Evolutionary conservation across 1,140 invertebrate species (phyloP).

Genomic region (Drosophila bocki): DNA sequence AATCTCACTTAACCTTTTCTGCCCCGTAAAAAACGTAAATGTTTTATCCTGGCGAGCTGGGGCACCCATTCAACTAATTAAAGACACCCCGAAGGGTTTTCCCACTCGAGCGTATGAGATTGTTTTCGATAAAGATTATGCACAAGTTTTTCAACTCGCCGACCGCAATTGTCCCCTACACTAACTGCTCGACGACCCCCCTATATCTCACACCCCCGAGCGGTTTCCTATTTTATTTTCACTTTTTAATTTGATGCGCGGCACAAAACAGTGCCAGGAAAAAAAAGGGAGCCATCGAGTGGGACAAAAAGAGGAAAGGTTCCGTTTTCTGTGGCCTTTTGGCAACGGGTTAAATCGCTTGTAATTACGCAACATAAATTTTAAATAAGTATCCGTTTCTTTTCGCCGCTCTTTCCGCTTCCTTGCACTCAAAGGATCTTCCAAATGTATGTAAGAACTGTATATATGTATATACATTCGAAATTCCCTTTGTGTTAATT

Average conservation of each 20-base stretch:
- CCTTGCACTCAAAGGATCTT: slow-evolving; percentile 57
- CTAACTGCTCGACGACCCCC: neutral
- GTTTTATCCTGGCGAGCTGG: slow-evolving; percentile 1
- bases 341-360: slow-evolving; percentile 78
- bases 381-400: slow-evolving; percentile 84
- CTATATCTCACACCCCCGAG: slow-evolving; percentile 12
- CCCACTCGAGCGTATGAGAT: slow-evolving; percentile 44
- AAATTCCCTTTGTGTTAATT: slow-evolving; percentile 77
- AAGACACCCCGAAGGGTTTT: slow-evolving; percentile 36
- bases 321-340: slow-evolving; percentile 42
- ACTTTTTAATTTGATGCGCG: slow-evolving; percentile 69
- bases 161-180: slow-evolving; percentile 31
- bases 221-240: slow-evolving; percentile 62
- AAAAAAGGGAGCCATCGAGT: slow-evolving; percentile 8
- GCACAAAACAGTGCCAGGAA: slow-evolving; percentile 19
- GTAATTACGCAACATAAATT: slow-evolving; percentile 84
- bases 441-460: slow-evolving; percentile 29
- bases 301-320: slow-evolving; percentile 35
- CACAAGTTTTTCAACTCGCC: slow-evolving; percentile 53
- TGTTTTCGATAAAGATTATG: slow-evolving; percentile 80
- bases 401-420: slow-evolving; percentile 72
- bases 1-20: neutral
- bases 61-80: slow-evolving; percentile 52
- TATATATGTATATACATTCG: slow-evolving; percentile 23
- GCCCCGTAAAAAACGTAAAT: neutral